These are phyloP conservation scores for Chaetodon trifasciatus DNA, from an alignment of 2,797 vertebrate species.

Conservation along the genomic window DNA sequence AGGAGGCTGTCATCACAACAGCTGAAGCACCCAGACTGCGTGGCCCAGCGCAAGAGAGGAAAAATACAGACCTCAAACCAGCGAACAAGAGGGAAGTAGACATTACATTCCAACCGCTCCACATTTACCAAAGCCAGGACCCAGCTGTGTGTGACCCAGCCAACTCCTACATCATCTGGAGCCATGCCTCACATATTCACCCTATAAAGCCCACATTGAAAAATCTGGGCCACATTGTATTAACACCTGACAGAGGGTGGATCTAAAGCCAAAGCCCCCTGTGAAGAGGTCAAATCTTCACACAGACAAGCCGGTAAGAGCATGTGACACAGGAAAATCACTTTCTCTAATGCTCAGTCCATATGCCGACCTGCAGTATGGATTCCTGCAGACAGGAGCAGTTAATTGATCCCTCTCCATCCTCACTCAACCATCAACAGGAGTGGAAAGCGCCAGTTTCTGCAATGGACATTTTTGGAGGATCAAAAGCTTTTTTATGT, in stretches of 20 bases:
- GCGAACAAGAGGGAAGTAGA: constrained; percentile 69
- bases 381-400: constrained; percentile 51
- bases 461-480: not conserved
- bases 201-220: constrained; percentile 34
- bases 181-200: constrained; percentile 47
- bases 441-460: constrained; percentile 19
- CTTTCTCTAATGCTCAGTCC: constrained; percentile 55
- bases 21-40: constrained; percentile 60
- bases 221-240: constrained; percentile 24
- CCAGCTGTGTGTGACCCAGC: constrained; percentile 68
- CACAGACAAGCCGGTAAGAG: constrained; percentile 52
- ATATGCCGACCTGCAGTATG: constrained; percentile 48
- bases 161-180: constrained; percentile 76
- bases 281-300: constrained; percentile 64
- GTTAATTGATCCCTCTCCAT: constrained; percentile 55
- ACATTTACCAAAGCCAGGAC: constrained; percentile 63
- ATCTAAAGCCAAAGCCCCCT: constrained; percentile 38
- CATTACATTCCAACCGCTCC: constrained; percentile 65
- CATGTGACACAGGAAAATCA: constrained; percentile 60
- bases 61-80: constrained; percentile 76
- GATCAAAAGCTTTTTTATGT: not conserved
- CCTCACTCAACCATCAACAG: constrained; percentile 24
- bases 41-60: constrained; percentile 46
- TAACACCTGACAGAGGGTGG: constrained; percentile 44
- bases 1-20: constrained; percentile 64